A percentile compares a stretch with the other conserved stretches of the same genome.
phyloP scores from a whole-genome alignment of 2,113 vertebrate genomes.

The Sarotherodon lohbergeri region DNA sequence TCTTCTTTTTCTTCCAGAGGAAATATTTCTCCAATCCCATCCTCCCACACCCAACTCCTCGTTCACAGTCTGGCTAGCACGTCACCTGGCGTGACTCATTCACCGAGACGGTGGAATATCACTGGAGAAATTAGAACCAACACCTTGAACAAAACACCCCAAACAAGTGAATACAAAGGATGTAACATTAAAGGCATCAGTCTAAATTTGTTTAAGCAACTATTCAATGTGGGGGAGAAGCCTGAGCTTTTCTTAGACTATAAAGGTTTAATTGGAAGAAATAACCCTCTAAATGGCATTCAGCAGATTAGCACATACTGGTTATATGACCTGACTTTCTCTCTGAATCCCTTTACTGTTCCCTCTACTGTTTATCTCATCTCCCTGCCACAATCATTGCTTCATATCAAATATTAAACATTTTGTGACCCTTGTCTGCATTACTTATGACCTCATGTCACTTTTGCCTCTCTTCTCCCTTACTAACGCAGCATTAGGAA shows the following conservation, averaged over 20 bases:
- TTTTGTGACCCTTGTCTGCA: constrained; percentile 19
- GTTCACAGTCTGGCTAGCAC: constrained; percentile 46
- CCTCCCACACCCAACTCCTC: constrained; percentile 46
- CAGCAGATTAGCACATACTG: constrained; percentile 5
- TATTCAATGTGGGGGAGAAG: not conserved
- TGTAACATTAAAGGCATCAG: not conserved
- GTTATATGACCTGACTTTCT: constrained; percentile 11
- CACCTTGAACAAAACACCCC: not conserved
- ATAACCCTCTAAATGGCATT: not conserved
- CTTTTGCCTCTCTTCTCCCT: constrained; percentile 72
- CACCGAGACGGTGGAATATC: constrained; percentile 46
- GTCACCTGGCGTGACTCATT: constrained; percentile 60
- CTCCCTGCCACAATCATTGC: not conserved
- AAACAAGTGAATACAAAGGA: not conserved
- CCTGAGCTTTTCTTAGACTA: not conserved
- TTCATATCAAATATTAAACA: not conserved
- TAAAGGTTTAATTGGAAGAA: not conserved
- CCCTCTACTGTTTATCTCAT: not conserved
- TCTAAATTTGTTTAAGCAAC: not conserved
- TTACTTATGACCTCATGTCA: constrained; percentile 51
- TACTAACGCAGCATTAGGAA: constrained; percentile 98
- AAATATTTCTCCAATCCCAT: constrained; percentile 42
- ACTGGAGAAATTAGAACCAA: constrained; percentile 3
- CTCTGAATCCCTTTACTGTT: constrained; percentile 7
- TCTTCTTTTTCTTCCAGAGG: not conserved